phyloP scores from a whole-genome alignment of 2,888 invertebrate genomes.

The Halictus quadricinctus region DNA sequence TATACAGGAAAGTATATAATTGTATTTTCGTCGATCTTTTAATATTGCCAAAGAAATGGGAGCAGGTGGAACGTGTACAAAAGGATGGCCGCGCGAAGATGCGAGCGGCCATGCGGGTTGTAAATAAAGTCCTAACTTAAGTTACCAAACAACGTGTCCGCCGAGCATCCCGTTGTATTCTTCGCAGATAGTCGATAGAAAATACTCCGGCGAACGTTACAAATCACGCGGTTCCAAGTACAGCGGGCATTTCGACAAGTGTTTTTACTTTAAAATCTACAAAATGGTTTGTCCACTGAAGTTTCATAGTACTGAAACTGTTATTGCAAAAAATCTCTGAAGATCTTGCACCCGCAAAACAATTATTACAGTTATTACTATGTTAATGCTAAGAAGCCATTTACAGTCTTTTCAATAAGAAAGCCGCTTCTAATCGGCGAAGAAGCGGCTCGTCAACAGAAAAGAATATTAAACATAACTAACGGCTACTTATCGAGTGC shows the following conservation, averaged over 20 bases:
- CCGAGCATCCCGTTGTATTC: slow-evolving; percentile 39
- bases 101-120: slow-evolving; percentile 57
- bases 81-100: slow-evolving; percentile 34
- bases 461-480: neutral
- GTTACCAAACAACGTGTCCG: slow-evolving; percentile 59
- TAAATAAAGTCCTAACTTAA: slow-evolving; percentile 68
- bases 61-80: slow-evolving; percentile 59
- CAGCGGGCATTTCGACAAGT: neutral
- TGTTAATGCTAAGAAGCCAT: neutral
- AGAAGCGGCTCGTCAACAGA: neutral
- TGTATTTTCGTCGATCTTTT: slow-evolving; percentile 65
- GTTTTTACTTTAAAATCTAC: neutral
- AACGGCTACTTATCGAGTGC: neutral
- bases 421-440: neutral
- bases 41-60: slow-evolving; percentile 72
- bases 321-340: neutral
- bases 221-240: slow-evolving; percentile 18
- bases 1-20: slow-evolving; percentile 53
- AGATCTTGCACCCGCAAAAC: neutral
- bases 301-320: neutral
- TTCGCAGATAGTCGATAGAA: slow-evolving; percentile 29
- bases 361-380: neutral
- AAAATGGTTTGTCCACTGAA: neutral
- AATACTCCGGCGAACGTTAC: slow-evolving; percentile 24
- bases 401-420: neutral